Evolutionary conservation across 2,113 vertebrate species (phyloP).

Genomic region (Ciconia maguari): DNA sequence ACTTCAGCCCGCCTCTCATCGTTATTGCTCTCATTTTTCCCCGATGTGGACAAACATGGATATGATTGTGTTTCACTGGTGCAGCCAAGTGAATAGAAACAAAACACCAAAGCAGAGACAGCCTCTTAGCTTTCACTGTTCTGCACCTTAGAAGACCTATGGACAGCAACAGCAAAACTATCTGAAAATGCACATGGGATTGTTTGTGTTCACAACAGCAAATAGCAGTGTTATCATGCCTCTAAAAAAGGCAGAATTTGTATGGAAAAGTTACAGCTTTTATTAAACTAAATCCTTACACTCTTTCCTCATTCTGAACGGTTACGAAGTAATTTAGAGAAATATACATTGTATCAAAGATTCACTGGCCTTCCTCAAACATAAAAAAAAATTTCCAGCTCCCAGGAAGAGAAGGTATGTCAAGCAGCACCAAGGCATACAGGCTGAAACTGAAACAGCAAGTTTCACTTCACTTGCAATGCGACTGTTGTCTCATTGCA

Average conservation of each 20-base stretch:
- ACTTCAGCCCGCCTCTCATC: neutral
- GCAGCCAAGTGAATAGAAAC: neutral
- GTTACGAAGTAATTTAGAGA: neutral
- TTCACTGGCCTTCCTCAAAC: neutral
- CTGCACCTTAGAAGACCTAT: neutral
- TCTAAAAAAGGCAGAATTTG: neutral
- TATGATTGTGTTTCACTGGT: neutral
- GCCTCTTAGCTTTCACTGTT: neutral
- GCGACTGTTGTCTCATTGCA: neutral
- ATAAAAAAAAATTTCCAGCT: neutral
- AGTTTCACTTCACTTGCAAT: neutral
- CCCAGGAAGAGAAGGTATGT: neutral
- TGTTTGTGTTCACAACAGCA: neutral
- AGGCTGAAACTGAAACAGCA: neutral
- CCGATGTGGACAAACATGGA: neutral
- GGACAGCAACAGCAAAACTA: neutral
- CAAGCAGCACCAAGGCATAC: neutral
- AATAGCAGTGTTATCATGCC: neutral
- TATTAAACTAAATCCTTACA: neutral
- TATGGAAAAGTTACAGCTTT: neutral
- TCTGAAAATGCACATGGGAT: neutral
- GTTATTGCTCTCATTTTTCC: neutral
- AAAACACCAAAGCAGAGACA: neutral
- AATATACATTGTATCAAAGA: neutral
- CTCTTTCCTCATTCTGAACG: neutral